These are phyloP conservation scores for Hylomyscus alleni DNA, from an alignment of 2,797 vertebrate genomes.

Conservation along the genomic window DNA sequence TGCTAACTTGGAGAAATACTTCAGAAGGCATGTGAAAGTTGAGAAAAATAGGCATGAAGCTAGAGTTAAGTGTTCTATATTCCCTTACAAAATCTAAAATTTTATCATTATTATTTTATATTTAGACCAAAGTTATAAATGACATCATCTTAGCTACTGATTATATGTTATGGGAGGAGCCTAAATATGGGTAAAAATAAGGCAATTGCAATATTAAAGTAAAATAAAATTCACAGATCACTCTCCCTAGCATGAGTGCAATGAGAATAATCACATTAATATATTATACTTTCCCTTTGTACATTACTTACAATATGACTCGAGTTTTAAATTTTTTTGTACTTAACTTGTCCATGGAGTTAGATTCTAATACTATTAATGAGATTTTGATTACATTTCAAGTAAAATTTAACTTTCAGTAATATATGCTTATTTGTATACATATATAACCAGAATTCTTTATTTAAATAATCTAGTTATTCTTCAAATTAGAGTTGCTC, in stretches of 20 bases:
- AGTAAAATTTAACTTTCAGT: constrained; percentile 38
- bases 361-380: constrained; percentile 52
- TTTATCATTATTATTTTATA: background rate
- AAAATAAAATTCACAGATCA: constrained; percentile 49
- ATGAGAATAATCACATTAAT: constrained; percentile 66
- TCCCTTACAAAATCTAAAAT: constrained; percentile 32
- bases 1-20: background rate
- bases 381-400: constrained; percentile 27
- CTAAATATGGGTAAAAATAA: constrained; percentile 51
- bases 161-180: constrained; percentile 6
- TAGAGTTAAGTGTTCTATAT: background rate
- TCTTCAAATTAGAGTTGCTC: background rate
- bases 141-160: constrained; percentile 39
- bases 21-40: constrained; percentile 5
- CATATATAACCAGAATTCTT: background rate
- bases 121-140: constrained; percentile 39
- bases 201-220: constrained; percentile 61
- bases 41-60: background rate
- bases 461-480: background rate
- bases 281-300: constrained; percentile 37
- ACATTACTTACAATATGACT: constrained; percentile 18
- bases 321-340: background rate
- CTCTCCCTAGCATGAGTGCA: constrained; percentile 45
- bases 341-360: constrained; percentile 6
- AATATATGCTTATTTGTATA: no score